phyloP scores from a whole-genome alignment of 1,140 invertebrate species.

The Marisa cornuarietis region DNA sequence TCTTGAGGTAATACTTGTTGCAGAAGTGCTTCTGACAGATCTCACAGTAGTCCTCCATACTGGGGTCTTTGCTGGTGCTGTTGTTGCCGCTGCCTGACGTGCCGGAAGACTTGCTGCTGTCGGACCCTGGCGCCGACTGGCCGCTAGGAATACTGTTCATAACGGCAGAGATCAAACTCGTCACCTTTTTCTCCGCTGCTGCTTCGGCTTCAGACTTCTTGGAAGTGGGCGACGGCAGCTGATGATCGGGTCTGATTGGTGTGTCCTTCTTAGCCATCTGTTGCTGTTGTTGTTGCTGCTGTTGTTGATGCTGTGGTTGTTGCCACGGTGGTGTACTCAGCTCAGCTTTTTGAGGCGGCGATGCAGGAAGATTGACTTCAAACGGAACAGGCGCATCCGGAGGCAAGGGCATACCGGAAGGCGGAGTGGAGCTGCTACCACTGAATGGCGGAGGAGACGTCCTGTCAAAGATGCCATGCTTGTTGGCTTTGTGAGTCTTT shows the following conservation, averaged over 20 bases:
- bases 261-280: conserved; percentile 20
- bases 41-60: conserved; percentile 66
- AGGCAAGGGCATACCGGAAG: conserved; percentile 30
- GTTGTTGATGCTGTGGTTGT: conserved; percentile 13
- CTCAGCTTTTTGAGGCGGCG: conserved; percentile 22
- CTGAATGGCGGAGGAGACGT: conserved; percentile 47
- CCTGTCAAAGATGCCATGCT: conserved; percentile 87
- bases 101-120: conserved; percentile 13
- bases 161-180: conserved; percentile 12
- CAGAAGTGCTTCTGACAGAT: conserved; percentile 67
- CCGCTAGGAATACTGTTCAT: conserved; percentile 12
- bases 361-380: conserved; percentile 29
- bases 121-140: not conserved
- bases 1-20: conserved; percentile 71
- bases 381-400: conserved; percentile 35
- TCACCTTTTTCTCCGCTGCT: conserved; percentile 14
- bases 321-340: conserved; percentile 25
- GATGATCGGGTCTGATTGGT: conserved; percentile 20
- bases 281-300: not conserved
- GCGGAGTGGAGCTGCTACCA: too few relatives aligned
- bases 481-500: conserved; percentile 99
- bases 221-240: conserved; percentile 7
- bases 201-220: conserved; percentile 8
- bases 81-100: conserved; percentile 18
- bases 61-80: conserved; percentile 35